These are phyloP conservation scores for Neodiprion pinetum DNA, from an alignment of 1,140 invertebrate genomes.

Conservation along the genomic window DNA sequence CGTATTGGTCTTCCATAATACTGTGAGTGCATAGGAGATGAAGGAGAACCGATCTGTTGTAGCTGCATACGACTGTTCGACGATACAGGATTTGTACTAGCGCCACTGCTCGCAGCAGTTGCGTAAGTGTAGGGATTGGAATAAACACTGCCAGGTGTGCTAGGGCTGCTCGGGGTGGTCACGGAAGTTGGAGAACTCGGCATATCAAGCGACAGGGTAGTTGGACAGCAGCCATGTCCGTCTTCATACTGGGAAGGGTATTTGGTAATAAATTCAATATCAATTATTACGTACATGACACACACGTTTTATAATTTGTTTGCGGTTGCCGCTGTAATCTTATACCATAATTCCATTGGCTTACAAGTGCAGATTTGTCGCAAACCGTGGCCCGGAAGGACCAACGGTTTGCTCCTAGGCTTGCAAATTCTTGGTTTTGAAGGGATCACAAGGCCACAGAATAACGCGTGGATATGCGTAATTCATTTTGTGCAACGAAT, in stretches of 20 bases:
- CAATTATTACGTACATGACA: too few species aligned
- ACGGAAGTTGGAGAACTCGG: conserved; percentile 52
- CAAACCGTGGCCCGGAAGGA: background rate
- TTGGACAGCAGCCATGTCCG: conserved; percentile 36
- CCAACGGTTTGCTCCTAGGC: conserved; percentile 43
- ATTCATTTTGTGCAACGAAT: conserved; percentile 45
- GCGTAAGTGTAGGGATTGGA: conserved; percentile 51
- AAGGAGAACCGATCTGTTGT: conserved; percentile 35
- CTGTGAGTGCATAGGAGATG: conserved; percentile 38
- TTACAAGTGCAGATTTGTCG: too few species aligned
- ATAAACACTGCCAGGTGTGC: conserved; percentile 63
- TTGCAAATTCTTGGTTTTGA: conserved; percentile 46
- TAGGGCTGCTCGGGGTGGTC: conserved; percentile 62
- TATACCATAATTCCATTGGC: too few species aligned
- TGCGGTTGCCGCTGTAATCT: too few species aligned
- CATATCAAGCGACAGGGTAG: conserved; percentile 40
- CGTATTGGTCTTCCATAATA: conserved; percentile 55
- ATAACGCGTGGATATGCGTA: conserved; percentile 33
- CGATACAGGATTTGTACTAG: conserved; percentile 35
- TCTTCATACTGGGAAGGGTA: conserved; percentile 39
- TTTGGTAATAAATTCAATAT: conserved; percentile 13
- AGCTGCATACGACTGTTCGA: conserved; percentile 38
- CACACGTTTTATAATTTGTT: too few species aligned
- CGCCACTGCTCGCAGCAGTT: conserved; percentile 37
- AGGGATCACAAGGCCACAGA: conserved; percentile 38